Percentiles rank a stretch among this genome's conserved stretches.
These are phyloP conservation scores for Coregonus sp. DNA, from an alignment of 2,797 vertebrate species.

Conservation along the genomic window DNA sequence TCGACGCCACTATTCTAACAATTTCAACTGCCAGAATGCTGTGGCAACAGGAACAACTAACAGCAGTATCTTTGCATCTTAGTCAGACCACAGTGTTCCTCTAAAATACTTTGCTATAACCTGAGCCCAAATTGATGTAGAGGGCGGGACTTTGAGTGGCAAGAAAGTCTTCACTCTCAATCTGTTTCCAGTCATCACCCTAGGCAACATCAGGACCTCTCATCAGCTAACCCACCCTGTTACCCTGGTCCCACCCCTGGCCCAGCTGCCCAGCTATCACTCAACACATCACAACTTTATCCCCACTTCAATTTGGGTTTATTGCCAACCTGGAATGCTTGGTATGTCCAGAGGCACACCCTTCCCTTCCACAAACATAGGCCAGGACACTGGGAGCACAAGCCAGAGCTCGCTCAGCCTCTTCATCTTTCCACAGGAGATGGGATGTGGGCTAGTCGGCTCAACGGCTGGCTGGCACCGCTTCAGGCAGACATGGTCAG, in stretches of 20 bases:
- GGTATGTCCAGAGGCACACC: conserved; percentile 72
- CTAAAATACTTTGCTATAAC: conserved; percentile 27
- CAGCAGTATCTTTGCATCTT: conserved; percentile 15
- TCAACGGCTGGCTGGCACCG: conserved; percentile 54
- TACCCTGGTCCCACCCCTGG: conserved; percentile 36
- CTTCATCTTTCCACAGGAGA: conserved; percentile 45
- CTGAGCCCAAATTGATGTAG: conserved; percentile 36
- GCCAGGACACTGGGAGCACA: conserved; percentile 24
- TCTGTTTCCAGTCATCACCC: conserved; percentile 42
- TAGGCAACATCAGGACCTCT: conserved; percentile 43
- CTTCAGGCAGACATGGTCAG: conserved; percentile 55
- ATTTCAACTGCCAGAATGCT: conserved; percentile 20
- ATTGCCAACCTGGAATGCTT: conserved; percentile 72
- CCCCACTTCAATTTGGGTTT: conserved; percentile 70
- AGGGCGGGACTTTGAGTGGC: conserved; percentile 27
- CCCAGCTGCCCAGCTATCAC: conserved; percentile 64
- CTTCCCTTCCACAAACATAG: conserved; percentile 34
- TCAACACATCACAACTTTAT: conserved; percentile 61
- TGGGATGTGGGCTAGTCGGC: not conserved
- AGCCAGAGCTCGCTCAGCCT: conserved; percentile 56
- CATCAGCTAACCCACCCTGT: conserved; percentile 19
- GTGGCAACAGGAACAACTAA: conserved; percentile 23
- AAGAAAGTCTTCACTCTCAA: conserved; percentile 43
- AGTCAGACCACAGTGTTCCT: conserved; percentile 14
- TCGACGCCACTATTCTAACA: conserved; percentile 32